Conservation (phyloP, 1,140 invertebrate genomes). For the Acromyrmex charruanus region DNA sequence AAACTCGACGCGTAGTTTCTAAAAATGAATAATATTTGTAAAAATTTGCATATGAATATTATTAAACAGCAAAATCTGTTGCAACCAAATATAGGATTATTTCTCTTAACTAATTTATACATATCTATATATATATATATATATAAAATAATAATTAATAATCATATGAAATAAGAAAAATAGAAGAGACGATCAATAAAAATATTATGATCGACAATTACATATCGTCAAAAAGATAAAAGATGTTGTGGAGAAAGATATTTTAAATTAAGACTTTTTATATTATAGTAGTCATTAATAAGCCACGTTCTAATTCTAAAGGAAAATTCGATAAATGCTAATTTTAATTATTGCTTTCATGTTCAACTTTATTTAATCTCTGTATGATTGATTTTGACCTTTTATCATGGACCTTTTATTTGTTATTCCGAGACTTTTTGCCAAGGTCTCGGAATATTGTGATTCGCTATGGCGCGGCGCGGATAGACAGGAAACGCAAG, state of each 20-base stretch:
- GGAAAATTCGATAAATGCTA: neutral
- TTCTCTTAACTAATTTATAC: too few relatives aligned
- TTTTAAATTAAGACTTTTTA: neutral
- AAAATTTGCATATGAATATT: too few relatives aligned
- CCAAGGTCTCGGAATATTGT: neutral
- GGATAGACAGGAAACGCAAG: neutral
- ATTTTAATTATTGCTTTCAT: neutral
- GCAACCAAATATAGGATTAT: too few relatives aligned
- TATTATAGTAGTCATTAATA: neutral
- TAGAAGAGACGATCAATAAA: neutral
- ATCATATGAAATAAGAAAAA: neutral
- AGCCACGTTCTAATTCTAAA: neutral
- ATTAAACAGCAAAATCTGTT: too few relatives aligned
- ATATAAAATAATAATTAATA: neutral
- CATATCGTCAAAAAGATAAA: neutral
- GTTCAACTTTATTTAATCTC: constrained; percentile 1
- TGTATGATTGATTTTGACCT: constrained; percentile 16
- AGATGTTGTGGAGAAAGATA: neutral
- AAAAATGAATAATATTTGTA: too few relatives aligned
- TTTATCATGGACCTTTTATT: too few relatives aligned
- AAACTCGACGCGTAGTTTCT: too few relatives aligned
- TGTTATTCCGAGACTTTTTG: too few relatives aligned
- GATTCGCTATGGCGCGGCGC: neutral
- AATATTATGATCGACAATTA: constrained; percentile 4
- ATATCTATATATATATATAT: too few relatives aligned